Evolutionary conservation across 1,140 invertebrate genomes (phyloP).

Genomic region (Calephelis nemesis): DNA sequence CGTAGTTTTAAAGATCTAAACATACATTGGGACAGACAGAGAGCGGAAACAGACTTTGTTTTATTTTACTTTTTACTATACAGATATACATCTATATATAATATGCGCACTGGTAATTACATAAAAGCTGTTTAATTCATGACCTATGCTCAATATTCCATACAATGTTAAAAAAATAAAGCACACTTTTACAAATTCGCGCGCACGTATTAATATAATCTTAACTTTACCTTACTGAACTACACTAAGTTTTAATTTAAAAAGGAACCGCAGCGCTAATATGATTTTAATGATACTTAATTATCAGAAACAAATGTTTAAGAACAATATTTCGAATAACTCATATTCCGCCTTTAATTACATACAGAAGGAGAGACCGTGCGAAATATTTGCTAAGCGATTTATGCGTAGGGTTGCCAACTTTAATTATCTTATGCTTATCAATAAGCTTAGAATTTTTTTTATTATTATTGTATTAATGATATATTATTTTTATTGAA

Average conservation of each 20-base stretch:
- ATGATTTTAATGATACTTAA: slow-evolving; percentile 14
- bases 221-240: neutral
- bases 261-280: neutral
- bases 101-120: too few species aligned
- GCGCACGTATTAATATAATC: neutral
- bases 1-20: too few species aligned
- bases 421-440: neutral
- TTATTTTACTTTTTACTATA: too few species aligned
- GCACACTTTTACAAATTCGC: neutral
- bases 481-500: too few species aligned
- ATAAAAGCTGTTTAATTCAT: too few species aligned
- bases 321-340: slow-evolving; percentile 12
- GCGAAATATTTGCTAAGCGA: slow-evolving; percentile 15
- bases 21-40: too few species aligned
- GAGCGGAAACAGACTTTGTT: too few species aligned
- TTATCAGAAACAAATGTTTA: slow-evolving; percentile 7
- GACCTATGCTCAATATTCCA: too few species aligned
- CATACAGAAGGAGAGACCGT: slow-evolving; percentile 6
- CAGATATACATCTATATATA: too few species aligned
- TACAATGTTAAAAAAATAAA: too few species aligned
- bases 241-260: neutral
- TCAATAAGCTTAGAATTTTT: too few species aligned
- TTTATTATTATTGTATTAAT: too few species aligned
- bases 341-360: slow-evolving; percentile 11
- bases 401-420: neutral